phyloP scores from a whole-genome alignment of 2,113 vertebrate genomes.

The Microcebus jonahi region DNA sequence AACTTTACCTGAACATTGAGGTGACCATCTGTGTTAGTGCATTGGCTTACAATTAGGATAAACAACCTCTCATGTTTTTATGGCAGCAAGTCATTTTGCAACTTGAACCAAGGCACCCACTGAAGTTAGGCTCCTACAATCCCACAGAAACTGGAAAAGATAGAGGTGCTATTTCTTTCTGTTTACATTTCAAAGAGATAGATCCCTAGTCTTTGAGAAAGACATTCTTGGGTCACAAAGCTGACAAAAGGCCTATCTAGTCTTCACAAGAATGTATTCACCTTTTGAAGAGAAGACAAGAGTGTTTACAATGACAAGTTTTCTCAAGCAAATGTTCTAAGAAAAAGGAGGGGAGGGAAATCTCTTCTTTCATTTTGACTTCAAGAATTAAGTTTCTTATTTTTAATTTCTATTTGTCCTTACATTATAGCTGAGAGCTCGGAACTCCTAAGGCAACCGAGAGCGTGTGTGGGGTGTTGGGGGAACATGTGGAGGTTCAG shows the following conservation, averaged over 20 bases:
- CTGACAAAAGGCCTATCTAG: not conserved
- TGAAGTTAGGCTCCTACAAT: not conserved
- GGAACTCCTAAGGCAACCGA: not conserved
- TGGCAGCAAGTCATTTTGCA: not conserved
- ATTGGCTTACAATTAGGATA: not conserved
- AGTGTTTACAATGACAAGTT: not conserved
- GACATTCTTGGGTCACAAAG: not conserved
- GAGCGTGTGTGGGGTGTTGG: rapidly evolving
- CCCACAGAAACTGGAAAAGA: not conserved
- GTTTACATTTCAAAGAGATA: not conserved
- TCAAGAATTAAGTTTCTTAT: not conserved
- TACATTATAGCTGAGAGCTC: not conserved
- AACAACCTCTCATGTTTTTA: not conserved
- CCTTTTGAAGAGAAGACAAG: not conserved
- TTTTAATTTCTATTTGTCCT: not conserved
- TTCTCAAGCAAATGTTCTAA: not conserved
- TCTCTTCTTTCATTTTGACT: not conserved
- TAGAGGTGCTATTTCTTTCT: not conserved
- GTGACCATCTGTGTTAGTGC: not conserved
- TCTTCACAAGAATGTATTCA: not conserved
- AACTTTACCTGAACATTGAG: not conserved
- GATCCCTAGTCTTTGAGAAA: not conserved
- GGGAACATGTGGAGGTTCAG: not conserved
- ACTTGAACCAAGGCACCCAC: not conserved
- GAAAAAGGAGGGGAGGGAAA: not conserved